A percentile compares a stretch with the other conserved stretches of the same genome.
Evolutionary conservation across 2,797 vertebrate genomes (phyloP).

Genomic region (Babyrousa celebensis): DNA sequence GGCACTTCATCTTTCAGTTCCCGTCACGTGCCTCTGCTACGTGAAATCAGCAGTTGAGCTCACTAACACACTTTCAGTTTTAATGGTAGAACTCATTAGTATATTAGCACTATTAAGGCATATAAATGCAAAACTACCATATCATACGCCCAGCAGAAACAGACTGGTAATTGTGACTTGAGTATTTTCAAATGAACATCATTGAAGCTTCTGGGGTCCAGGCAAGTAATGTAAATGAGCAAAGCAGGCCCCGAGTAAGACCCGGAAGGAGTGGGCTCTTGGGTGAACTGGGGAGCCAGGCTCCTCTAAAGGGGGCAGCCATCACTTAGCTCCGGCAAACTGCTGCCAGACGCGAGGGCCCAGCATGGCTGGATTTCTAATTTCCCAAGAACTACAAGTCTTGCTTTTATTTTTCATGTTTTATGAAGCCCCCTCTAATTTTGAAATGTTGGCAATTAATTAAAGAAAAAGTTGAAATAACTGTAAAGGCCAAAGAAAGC

Average conservation of each 20-base stretch:
- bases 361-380: neutral
- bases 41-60: neutral
- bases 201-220: neutral
- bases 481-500: constrained; percentile 31
- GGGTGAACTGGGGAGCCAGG: neutral
- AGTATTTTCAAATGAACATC: neutral
- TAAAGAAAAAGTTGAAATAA: neutral
- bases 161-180: neutral
- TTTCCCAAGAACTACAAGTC: constrained; percentile 7
- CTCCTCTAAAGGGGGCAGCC: neutral
- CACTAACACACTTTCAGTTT: neutral
- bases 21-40: neutral
- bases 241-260: neutral
- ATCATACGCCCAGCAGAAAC: neutral
- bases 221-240: neutral
- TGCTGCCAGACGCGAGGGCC: neutral
- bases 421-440: constrained; percentile 19
- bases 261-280: neutral
- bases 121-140: neutral
- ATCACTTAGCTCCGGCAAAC: neutral
- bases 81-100: constrained; percentile 14
- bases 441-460: constrained; percentile 32
- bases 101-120: neutral
- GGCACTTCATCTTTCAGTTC: neutral
- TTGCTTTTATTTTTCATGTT: neutral